These are phyloP conservation scores for Cenopis cana DNA, from an alignment of 2,888 invertebrate species.

Conservation along the genomic window DNA sequence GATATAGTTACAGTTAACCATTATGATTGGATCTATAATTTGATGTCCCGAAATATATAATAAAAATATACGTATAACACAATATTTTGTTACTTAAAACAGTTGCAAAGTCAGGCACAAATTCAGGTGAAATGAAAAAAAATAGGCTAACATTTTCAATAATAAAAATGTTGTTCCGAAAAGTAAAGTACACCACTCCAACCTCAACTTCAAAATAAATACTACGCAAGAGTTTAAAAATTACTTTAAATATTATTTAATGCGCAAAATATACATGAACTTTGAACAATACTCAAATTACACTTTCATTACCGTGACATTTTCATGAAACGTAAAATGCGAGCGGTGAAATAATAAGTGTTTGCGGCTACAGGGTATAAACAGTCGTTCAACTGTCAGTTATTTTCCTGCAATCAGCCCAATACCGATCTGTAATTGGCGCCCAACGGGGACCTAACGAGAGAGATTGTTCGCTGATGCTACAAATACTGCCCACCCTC, in stretches of 20 bases:
- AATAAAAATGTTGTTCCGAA: too few species aligned
- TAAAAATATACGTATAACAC: too few species aligned
- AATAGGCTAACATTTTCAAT: too few species aligned
- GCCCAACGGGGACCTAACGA: constrained; percentile 74
- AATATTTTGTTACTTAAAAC: too few species aligned
- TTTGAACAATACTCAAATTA: constrained; percentile 22
- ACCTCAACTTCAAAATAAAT: too few species aligned
- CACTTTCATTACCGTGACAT: constrained; percentile 12
- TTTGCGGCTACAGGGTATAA: constrained; percentile 45
- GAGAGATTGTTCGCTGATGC: constrained; percentile 72
- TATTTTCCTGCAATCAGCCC: constrained; percentile 73
- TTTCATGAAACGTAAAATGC: constrained; percentile 18
- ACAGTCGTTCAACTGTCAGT: constrained; percentile 57
- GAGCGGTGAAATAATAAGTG: constrained; percentile 32
- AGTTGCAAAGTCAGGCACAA: too few species aligned
- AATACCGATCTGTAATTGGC: constrained; percentile 73
- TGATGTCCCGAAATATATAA: too few species aligned
- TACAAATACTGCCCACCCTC: constrained; percentile 56
- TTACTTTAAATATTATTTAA: neutral
- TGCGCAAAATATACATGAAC: neutral
- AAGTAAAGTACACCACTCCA: too few species aligned
- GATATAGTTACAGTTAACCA: too few species aligned
- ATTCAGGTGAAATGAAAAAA: too few species aligned
- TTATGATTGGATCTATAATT: too few species aligned
- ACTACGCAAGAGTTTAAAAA: neutral